Evolutionary conservation across 2,797 vertebrate genomes (phyloP).

Genomic region (Rhincodon typus): DNA sequence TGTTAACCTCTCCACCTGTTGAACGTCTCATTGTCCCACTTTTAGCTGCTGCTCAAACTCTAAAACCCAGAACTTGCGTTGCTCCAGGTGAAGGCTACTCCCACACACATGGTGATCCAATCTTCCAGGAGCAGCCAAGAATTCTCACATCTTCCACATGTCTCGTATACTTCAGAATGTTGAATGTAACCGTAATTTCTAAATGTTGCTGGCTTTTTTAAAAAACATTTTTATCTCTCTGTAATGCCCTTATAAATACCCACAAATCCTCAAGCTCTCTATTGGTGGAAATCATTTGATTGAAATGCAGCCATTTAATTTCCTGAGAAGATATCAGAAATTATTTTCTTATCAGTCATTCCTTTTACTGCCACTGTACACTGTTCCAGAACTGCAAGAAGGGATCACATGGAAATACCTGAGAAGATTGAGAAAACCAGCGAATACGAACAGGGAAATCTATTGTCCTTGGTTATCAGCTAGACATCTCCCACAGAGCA

Average conservation of each 20-base stretch:
- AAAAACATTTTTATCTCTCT: neutral
- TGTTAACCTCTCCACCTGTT: too few species aligned
- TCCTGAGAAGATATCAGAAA: neutral
- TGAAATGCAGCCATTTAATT: neutral
- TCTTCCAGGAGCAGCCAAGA: too few species aligned
- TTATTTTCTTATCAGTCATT: neutral
- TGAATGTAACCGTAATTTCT: too few species aligned
- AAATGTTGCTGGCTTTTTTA: too few species aligned
- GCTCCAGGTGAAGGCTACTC: too few species aligned
- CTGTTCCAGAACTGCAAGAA: neutral
- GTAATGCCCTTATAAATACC: neutral
- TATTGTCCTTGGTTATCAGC: neutral
- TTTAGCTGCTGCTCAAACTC: too few species aligned
- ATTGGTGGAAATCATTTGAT: neutral
- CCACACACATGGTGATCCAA: too few species aligned
- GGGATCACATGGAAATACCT: neutral
- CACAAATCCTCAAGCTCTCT: neutral
- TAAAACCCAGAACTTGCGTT: too few species aligned
- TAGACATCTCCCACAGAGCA: neutral
- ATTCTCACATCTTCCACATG: too few species aligned
- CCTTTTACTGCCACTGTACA: neutral
- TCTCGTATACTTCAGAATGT: too few species aligned
- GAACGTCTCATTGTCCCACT: too few species aligned
- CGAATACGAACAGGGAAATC: neutral
- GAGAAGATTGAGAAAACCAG: neutral